These are phyloP conservation scores for Drosophila hydei DNA, from an alignment of 1,140 invertebrate genomes.

Conservation along the genomic window DNA sequence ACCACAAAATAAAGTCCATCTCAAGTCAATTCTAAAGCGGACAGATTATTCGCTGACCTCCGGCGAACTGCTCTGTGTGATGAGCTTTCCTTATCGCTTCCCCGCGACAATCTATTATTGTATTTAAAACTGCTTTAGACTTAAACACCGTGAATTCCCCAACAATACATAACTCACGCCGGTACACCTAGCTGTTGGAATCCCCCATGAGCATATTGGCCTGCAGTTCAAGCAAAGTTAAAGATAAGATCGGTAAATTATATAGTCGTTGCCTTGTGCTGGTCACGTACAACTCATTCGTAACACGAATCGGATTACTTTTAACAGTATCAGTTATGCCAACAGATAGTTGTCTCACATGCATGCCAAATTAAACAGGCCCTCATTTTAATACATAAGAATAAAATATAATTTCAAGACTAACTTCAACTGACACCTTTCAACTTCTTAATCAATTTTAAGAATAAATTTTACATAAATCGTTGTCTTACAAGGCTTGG, in stretches of 20 bases:
- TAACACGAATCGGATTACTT: not conserved
- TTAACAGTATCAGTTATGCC: conserved; percentile 1
- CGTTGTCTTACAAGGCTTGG: too few relatives aligned
- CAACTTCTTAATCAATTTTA: too few relatives aligned
- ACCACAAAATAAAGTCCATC: conserved; percentile 54
- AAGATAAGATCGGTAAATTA: not conserved
- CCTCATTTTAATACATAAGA: not conserved
- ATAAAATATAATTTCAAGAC: not conserved
- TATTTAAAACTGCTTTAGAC: not conserved
- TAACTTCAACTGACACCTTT: too few relatives aligned
- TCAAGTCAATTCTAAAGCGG: conserved; percentile 50
- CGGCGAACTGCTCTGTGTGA: not conserved
- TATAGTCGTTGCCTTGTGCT: not conserved
- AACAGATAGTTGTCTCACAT: not conserved
- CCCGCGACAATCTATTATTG: not conserved
- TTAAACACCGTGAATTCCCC: not conserved
- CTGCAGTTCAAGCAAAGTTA: not conserved
- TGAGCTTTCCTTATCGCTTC: not conserved
- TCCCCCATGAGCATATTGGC: not conserved
- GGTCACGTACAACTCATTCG: conserved; percentile 2
- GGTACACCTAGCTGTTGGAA: not conserved
- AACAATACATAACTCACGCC: not conserved
- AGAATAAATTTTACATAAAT: too few relatives aligned
- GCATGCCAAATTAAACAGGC: too few relatives aligned
- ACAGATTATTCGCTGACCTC: too few relatives aligned